These are phyloP conservation scores for Lepilemur ruficaudatus DNA, from an alignment of 2,797 vertebrate genomes.

Conservation along the genomic window DNA sequence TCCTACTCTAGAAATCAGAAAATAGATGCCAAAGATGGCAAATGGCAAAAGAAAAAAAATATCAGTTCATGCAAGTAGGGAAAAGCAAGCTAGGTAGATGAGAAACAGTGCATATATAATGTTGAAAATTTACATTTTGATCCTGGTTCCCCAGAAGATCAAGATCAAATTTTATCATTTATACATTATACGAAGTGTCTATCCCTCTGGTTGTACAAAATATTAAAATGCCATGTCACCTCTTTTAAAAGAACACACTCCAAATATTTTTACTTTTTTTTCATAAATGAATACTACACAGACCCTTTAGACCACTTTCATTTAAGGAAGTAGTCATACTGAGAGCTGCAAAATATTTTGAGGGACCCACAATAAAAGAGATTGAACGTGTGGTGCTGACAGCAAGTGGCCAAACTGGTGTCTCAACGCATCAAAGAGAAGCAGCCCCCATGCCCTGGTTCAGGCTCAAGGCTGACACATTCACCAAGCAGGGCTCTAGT, in stretches of 20 bases:
- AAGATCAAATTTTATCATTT: background rate
- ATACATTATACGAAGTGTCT: background rate
- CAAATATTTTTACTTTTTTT: background rate
- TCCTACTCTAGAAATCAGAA: background rate
- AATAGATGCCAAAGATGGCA: background rate
- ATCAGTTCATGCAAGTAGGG: background rate
- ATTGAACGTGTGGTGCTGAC: background rate
- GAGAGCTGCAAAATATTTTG: background rate
- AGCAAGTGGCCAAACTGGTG: background rate
- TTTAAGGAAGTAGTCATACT: background rate
- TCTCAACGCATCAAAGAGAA: background rate
- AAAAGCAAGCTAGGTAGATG: background rate
- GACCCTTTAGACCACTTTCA: background rate
- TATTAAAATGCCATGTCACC: background rate
- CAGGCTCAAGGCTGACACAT: background rate
- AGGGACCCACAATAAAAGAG: background rate
- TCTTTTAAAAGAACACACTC: background rate
- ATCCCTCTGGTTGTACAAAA: background rate
- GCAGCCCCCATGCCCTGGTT: fast-evolving
- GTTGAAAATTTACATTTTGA: background rate
- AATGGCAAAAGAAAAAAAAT: background rate
- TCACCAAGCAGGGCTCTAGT: background rate
- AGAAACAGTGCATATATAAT: background rate
- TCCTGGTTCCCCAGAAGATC: background rate
- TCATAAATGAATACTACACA: background rate